phyloP scores from a whole-genome alignment of 2,888 invertebrate genomes.

The Cerceris rybyensis region DNA sequence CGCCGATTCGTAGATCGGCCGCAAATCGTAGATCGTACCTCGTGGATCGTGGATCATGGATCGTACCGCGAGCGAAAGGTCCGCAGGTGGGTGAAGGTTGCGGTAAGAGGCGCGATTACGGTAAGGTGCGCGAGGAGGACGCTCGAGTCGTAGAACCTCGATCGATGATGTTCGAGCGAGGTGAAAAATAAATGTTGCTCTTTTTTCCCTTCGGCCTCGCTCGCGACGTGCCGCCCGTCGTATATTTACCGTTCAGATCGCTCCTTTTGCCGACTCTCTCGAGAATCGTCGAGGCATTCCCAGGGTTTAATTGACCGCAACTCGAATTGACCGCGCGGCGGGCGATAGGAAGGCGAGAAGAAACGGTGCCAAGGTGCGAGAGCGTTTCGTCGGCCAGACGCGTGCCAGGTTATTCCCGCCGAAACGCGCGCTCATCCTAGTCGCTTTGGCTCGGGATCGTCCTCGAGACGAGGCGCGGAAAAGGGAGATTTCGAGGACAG shows the following conservation, averaged over 20 bases:
- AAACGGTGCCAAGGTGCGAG: constrained; percentile 54
- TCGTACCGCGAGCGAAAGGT: background rate
- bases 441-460: no score
- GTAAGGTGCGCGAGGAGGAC: constrained; percentile 7
- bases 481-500: no score
- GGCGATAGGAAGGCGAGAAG: background rate
- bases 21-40: no score
- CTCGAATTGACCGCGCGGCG: background rate
- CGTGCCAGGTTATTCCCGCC: constrained; percentile 9
- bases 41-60: no score
- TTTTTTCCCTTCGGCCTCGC: background rate
- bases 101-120: constrained; percentile 59
- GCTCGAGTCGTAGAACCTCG: background rate
- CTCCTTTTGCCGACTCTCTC: no score
- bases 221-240: no score
- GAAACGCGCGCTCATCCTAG: background rate
- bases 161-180: constrained; percentile 27
- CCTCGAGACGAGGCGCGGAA: no score
- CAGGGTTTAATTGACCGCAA: background rate
- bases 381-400: constrained; percentile 30
- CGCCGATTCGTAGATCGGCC: no score
- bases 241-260: background rate
- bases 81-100: constrained; percentile 63
- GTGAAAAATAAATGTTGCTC: constrained; percentile 37
- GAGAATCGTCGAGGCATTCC: background rate